Evolutionary conservation across 2,888 invertebrate genomes (phyloP).

Genomic region (Imbricaverruca yamaguchii): DNA sequence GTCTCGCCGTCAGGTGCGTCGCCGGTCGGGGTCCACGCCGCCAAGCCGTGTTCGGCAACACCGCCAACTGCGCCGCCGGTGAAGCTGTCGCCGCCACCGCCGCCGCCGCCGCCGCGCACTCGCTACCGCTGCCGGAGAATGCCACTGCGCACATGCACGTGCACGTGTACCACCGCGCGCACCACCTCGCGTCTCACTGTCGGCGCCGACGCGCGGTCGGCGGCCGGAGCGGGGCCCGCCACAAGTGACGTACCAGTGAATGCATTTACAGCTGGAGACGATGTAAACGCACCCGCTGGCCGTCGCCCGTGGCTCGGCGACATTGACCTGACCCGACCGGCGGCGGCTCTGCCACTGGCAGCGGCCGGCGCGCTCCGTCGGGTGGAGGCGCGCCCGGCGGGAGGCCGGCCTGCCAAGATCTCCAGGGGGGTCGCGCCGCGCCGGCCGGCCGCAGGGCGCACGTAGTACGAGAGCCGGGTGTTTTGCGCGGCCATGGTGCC

Average conservation of each 20-base stretch:
- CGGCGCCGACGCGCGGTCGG: not conserved
- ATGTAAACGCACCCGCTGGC: constrained; percentile 17
- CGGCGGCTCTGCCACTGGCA: not conserved
- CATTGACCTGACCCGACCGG: constrained; percentile 5
- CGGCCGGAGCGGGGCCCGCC: not conserved
- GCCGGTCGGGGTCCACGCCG: too few species aligned
- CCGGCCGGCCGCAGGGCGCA: not conserved
- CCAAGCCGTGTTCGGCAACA: too few species aligned
- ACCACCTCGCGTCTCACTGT: too few species aligned
- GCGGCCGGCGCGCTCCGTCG: not conserved
- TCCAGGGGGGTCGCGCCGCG: constrained; percentile 7
- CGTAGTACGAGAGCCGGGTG: too few species aligned
- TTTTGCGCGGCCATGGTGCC: not conserved
- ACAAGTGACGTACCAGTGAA: constrained; percentile 21
- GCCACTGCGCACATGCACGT: not conserved
- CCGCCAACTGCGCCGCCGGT: too few species aligned
- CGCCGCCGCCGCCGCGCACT: not conserved
- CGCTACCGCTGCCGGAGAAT: too few species aligned
- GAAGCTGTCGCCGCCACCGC: not conserved
- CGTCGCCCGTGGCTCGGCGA: constrained; percentile 3
- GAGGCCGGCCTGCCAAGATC: too few species aligned
- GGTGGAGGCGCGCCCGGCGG: not conserved
- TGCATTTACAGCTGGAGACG: constrained; percentile 6
- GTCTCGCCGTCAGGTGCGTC: too few species aligned
- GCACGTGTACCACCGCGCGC: not conserved